phyloP scores from a whole-genome alignment of 1,140 invertebrate species.

The Lutraria rhynchaena region DNA sequence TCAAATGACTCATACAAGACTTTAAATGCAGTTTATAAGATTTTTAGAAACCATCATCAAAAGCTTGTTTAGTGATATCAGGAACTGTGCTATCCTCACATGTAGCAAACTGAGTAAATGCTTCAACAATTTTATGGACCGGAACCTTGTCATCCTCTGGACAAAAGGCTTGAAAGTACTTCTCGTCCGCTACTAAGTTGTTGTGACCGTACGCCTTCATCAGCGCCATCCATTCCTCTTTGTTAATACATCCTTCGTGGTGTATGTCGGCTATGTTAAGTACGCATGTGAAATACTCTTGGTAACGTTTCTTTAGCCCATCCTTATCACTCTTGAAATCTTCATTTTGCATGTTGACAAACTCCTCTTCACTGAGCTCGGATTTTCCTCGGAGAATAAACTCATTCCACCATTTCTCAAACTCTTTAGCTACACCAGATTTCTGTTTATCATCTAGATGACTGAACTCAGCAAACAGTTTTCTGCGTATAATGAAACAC shows the following conservation, averaged over 20 bases:
- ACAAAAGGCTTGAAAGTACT: conserved; percentile 4
- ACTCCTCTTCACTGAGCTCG: conserved; percentile 9
- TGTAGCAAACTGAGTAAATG: conserved; percentile 11
- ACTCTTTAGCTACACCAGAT: not conserved
- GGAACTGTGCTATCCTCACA: conserved; percentile 4
- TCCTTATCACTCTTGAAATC: conserved; percentile 26
- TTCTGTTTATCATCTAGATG: not conserved
- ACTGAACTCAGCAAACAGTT: not conserved
- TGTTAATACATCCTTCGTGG: not conserved
- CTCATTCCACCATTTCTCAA: conserved; percentile 16
- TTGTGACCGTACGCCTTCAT: conserved; percentile 6
- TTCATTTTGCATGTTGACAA: not conserved
- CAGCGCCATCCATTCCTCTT: not conserved
- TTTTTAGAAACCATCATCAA: not conserved
- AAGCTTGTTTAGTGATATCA: not conserved
- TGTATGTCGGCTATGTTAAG: not conserved
- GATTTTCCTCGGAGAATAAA: conserved; percentile 6
- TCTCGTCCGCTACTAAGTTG: not conserved
- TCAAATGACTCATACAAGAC: too few species aligned
- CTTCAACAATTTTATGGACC: not conserved
- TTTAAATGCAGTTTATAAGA: not conserved
- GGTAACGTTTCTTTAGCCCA: not conserved
- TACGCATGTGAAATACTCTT: not conserved
- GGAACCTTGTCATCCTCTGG: conserved; percentile 3
- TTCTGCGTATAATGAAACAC: too few species aligned